These are phyloP conservation scores for Gephyroberyx darwinii DNA, from an alignment of 2,797 vertebrate genomes.

Conservation along the genomic window DNA sequence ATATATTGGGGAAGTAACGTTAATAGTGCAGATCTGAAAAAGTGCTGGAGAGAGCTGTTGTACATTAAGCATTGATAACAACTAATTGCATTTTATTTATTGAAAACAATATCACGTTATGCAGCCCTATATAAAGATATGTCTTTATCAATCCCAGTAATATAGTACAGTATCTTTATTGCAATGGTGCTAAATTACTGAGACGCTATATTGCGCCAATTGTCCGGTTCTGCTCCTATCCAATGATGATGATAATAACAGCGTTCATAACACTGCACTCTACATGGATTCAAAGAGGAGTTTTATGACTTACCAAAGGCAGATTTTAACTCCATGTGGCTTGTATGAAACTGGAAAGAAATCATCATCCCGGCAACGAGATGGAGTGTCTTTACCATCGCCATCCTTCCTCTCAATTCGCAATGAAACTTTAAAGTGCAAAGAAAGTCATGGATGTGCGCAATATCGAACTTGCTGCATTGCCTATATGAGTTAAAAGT, in stretches of 20 bases:
- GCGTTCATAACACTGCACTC: too few species aligned
- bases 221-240: background rate
- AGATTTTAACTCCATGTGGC: constrained; percentile 39
- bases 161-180: too few species aligned
- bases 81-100: too few species aligned
- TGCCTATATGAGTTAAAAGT: too few species aligned
- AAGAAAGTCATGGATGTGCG: constrained; percentile 4
- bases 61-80: too few species aligned
- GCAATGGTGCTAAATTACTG: background rate
- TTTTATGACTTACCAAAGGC: constrained; percentile 65
- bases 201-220: background rate
- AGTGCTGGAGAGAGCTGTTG: too few species aligned
- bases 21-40: too few species aligned
- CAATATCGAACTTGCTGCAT: background rate
- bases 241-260: background rate
- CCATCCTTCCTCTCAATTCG: constrained; percentile 38
- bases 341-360: constrained; percentile 62
- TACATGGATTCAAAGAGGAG: too few species aligned
- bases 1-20: too few species aligned
- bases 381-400: constrained; percentile 25
- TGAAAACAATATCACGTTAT: too few species aligned
- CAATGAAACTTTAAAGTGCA: constrained; percentile 5
- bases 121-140: too few species aligned
- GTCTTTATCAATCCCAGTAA: too few species aligned
- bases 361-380: constrained; percentile 64